Base-by-base conservation (phyloP, 2,888 invertebrate species). In the Stenichneumon culpator region DNA sequence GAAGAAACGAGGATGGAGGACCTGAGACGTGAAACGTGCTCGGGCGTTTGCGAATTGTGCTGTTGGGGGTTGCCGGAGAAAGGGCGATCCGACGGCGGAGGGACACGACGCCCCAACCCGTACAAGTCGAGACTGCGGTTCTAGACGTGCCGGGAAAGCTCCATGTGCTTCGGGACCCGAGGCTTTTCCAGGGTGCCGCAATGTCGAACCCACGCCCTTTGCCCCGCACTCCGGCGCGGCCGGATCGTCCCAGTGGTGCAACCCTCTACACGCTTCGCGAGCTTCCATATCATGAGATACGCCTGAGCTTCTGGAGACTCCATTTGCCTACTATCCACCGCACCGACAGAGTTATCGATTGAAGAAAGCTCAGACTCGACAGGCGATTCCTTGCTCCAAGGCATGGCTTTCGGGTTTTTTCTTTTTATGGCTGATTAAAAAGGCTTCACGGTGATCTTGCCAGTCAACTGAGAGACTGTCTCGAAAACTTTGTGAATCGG, bases 1-100 rank as follows among this genome's bases (percentile, higher is more conserved):
- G 2, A 14, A 44, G 44, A 3, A 44, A 14, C 14, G 32, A 32
- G 28, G 28, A 60, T 60, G 2, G 60, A 4, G 28, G 60, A 60
- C 1, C 60, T 78, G 77, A 79, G 74, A 79, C 65, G 72, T 57
- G 63, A 82, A 70, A 82, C 83, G 79, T 79, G 83, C 79, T 69
- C 52, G 54, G 60, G 83, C 74, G 79, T 83, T 79, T 75, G 68
- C 39, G 75, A 39, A 74, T 83, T 83, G 57, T 68, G 60, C 73
- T 57, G 69, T 60, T 16, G 28, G 47, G 32, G 68, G 70, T 39
- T 36, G 60, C 14, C 65, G 73, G 44, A 3, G 44, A 44, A 44
- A 28, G 60, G 28, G 28, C 16, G 25, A 28, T 32, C 75, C 60
- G 75, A 82, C 39, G 68, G 82, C 44, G 82, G 44, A 67, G 69